These are phyloP conservation scores for Wiebesia pumilae DNA, from an alignment of 1,140 invertebrate genomes.

Conservation along the genomic window DNA sequence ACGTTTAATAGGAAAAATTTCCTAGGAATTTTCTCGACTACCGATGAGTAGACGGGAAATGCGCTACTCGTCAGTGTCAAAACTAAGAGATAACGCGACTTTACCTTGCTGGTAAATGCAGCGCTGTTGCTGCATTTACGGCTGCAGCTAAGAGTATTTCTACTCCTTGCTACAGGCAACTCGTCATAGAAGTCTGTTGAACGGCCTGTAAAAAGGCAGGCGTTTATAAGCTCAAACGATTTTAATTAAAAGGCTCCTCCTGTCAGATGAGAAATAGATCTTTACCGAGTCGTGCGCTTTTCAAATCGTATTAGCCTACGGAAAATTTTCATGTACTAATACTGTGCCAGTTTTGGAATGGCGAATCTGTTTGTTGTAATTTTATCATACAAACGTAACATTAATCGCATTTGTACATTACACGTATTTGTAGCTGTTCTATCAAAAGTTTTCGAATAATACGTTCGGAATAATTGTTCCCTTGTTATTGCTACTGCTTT, in stretches of 20 bases:
- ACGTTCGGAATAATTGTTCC: no score
- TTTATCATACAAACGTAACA: no score
- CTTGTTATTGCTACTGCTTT: no score
- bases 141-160: background rate
- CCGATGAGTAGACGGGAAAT: background rate
- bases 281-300: background rate
- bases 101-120: background rate
- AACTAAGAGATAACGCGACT: slow-evolving; percentile 8
- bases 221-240: slow-evolving; percentile 16
- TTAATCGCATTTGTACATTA: no score
- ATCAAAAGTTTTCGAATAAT: no score
- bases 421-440: no score
- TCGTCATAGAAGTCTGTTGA: background rate
- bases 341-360: no score
- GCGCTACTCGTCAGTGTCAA: slow-evolving; percentile 9
- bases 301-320: background rate
- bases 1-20: slow-evolving; percentile 30
- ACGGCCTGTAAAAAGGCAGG: slow-evolving; percentile 23
- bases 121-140: background rate
- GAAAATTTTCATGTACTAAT: no score
- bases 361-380: no score
- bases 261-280: slow-evolving; percentile 17
- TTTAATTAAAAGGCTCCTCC: slow-evolving; percentile 35
- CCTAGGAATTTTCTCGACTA: slow-evolving; percentile 7
- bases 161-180: background rate